Percentiles rank a stretch among this genome's conserved stretches.
phyloP scores from a whole-genome alignment of 2,888 invertebrate genomes.

The Aspidiotus rigidus region DNA sequence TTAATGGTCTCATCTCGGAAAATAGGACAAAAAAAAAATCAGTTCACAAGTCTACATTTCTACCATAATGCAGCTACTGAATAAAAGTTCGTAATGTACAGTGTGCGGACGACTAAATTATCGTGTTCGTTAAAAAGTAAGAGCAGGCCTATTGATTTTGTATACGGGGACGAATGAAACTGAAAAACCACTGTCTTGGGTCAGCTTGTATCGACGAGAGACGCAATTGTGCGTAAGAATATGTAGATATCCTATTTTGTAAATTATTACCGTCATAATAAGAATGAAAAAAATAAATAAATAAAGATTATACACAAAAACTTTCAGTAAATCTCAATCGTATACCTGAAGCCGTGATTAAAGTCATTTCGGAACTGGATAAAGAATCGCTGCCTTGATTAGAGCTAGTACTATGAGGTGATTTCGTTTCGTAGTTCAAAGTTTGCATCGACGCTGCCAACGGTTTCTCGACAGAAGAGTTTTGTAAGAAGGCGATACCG shows the following conservation, averaged over 20 bases:
- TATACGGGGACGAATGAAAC: no score
- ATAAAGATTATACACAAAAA: background rate
- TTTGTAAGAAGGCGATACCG: background rate
- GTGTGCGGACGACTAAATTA: background rate
- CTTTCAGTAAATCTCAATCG: background rate
- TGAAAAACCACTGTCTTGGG: no score
- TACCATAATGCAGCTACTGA: constrained; percentile 2
- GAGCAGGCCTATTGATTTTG: no score
- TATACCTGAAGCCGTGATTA: constrained; percentile 32
- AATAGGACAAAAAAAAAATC: no score
- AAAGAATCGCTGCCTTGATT: constrained; percentile 69
- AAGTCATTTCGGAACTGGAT: constrained; percentile 44
- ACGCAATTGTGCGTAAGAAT: no score
- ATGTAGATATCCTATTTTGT: no score
- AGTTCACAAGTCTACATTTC: background rate
- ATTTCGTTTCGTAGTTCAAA: constrained; percentile 21
- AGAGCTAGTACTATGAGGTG: constrained; percentile 42
- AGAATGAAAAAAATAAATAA: no score
- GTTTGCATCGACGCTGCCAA: constrained; percentile 22
- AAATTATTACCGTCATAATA: no score
- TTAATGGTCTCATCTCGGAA: no score
- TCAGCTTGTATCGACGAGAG: no score
- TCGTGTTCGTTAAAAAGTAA: no score
- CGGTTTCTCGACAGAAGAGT: constrained; percentile 21
- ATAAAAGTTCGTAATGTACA: background rate